Percentiles rank a stretch among this genome's conserved stretches.
phyloP scores from a whole-genome alignment of 2,113 vertebrate species.

The Stegastes partitus region DNA sequence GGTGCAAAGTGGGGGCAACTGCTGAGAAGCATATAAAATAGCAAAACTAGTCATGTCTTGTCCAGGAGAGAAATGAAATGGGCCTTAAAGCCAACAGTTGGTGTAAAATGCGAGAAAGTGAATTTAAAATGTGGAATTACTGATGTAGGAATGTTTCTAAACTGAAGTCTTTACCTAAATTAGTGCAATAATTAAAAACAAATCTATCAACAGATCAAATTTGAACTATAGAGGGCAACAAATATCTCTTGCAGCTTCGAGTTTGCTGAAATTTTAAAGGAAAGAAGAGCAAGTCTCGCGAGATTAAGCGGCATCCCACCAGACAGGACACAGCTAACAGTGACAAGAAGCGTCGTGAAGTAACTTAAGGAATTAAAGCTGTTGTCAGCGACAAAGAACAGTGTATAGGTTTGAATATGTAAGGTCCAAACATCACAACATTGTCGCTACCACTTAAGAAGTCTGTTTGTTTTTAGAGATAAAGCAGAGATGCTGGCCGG shows the following conservation, averaged over 20 bases:
- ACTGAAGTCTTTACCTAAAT: not conserved
- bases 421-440: not conserved
- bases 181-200: no score
- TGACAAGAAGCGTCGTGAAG: not conserved
- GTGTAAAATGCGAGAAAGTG: no score
- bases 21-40: not conserved
- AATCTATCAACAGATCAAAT: no score
- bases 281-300: slow-evolving; percentile 49
- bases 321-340: rapidly evolving
- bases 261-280: not conserved
- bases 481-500: not conserved
- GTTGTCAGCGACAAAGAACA: not conserved
- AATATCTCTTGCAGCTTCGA: not conserved
- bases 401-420: not conserved
- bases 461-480: not conserved
- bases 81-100: no score
- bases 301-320: slow-evolving; percentile 8
- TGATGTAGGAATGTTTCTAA: not conserved
- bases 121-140: no score
- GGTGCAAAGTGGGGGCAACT: no score
- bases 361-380: not conserved
- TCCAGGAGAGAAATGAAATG: not conserved
- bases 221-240: slow-evolving; percentile 27
- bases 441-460: not conserved
- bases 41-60: not conserved